Evolutionary conservation across 2,797 vertebrate species (phyloP).

Genomic region (Orestias chungarensis): DNA sequence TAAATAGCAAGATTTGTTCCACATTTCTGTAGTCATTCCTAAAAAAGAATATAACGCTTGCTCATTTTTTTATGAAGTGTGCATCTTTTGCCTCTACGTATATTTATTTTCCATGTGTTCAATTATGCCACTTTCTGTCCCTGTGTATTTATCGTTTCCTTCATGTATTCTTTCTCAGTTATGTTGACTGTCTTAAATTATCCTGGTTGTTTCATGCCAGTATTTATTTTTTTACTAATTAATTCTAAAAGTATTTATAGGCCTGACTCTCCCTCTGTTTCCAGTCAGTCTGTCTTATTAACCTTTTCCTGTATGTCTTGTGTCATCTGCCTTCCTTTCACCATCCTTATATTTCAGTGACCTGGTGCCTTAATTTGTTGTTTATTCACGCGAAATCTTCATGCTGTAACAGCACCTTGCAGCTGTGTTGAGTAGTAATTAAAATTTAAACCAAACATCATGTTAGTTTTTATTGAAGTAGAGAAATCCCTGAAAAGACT

Average conservation of each 20-base stretch:
- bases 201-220: not conserved
- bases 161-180: not conserved
- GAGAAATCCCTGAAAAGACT: too few relatives aligned
- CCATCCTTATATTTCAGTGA: not conserved
- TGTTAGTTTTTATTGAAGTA: too few relatives aligned
- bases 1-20: not conserved
- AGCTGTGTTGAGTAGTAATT: not conserved
- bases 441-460: not conserved
- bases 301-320: not conserved
- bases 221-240: slow-evolving; percentile 4
- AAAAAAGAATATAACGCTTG: not conserved
- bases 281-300: not conserved
- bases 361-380: not conserved
- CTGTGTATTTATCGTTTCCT: not conserved
- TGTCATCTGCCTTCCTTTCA: not conserved
- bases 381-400: not conserved
- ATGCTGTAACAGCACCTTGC: not conserved
- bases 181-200: not conserved
- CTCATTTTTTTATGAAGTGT: not conserved
- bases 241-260: not conserved
- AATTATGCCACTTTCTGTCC: not conserved
- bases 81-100: not conserved
- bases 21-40: not conserved
- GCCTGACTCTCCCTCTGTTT: not conserved
- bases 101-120: not conserved